Percentiles rank a stretch among this genome's conserved stretches.
These are phyloP conservation scores for Bubo blakistoni DNA, from an alignment of 2,113 vertebrate species.

Conservation along the genomic window DNA sequence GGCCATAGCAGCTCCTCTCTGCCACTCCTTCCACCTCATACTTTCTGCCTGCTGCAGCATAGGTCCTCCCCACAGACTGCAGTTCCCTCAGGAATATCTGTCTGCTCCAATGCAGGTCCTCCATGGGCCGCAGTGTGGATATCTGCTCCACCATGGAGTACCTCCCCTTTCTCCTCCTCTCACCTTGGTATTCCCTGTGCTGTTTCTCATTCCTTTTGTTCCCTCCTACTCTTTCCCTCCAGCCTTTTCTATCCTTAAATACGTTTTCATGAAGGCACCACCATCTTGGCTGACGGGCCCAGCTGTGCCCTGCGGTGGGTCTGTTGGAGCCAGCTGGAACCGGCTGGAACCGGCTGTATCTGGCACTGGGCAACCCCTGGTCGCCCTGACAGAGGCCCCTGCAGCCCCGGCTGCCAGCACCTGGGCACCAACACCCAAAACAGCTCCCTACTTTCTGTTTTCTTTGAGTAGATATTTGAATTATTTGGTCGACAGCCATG, in stretches of 20 bases:
- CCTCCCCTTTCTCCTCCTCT: not conserved
- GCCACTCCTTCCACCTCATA: not conserved
- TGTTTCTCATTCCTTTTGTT: not conserved
- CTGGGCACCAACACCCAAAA: not conserved
- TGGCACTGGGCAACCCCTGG: not conserved
- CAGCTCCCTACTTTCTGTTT: not conserved
- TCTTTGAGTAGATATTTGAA: not conserved
- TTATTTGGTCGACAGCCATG: not conserved
- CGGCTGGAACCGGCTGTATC: not conserved
- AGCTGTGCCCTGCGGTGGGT: rapidly evolving
- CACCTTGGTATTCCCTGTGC: not conserved
- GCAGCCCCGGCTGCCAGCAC: not conserved
- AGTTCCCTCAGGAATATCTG: not conserved
- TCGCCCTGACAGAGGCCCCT: not conserved
- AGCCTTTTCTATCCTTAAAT: not conserved
- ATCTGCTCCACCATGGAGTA: not conserved
- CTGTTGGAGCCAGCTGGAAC: rapidly evolving
- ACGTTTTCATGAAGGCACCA: rapidly evolving
- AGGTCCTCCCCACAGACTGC: not conserved
- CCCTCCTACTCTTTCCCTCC: not conserved
- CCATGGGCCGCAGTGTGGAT: not conserved
- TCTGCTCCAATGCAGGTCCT: not conserved
- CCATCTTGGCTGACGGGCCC: rapidly evolving
- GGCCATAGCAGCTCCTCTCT: not conserved
- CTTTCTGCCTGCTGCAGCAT: not conserved